Evolutionary conservation across 2,113 vertebrate species (phyloP), one percentile per base, ranked within the genome.

Genomic region (Felis catus): DNA sequence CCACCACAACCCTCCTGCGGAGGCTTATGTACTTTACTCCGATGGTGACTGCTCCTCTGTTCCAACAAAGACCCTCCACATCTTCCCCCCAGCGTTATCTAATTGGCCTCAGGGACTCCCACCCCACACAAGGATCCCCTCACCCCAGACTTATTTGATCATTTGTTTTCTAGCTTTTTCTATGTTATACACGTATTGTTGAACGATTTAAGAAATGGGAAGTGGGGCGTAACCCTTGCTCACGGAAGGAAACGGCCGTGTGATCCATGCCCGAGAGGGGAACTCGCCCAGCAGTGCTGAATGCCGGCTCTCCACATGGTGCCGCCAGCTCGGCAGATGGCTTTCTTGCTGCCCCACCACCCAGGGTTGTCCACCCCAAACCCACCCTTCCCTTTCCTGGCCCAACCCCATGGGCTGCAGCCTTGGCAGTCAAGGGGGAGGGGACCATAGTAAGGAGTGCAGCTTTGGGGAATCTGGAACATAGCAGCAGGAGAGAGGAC

Each of bases 1-100:
- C 10, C 29, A 4, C 2, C 41, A 2, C 9, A 29, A 65, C 4
- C 25, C 66, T 25, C 58, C 4, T 1, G 18, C 7, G 13, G 18
- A 41, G 4, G 18, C 5, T 3, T 13, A 31, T 33, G 78, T 36
- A 71, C 73, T 79, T 13, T 73, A 21, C 65, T 25, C 25, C 8
- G 16, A 3, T 1, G 21, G 63, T 21, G 23, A 18, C 71, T 27
- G 10, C 21, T 74, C 48, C 53, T 74, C 74, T 11, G 1, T 70
- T 70, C 48, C 31, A 55, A 41, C 7, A 66, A 48, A 80, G 39
- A 36, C 36, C 33, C 48, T 45, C 4, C 1, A n/a, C 1, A 21
- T 7, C 36, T 23, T 48, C 79, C 7, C 63, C 53, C 19, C 4
- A 5, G 29, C 41, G 21, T 19, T 19, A 68, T 76, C 31, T 73